Conservation (phyloP, 2,113 vertebrate species). For the Albula glossodonta region DNA sequence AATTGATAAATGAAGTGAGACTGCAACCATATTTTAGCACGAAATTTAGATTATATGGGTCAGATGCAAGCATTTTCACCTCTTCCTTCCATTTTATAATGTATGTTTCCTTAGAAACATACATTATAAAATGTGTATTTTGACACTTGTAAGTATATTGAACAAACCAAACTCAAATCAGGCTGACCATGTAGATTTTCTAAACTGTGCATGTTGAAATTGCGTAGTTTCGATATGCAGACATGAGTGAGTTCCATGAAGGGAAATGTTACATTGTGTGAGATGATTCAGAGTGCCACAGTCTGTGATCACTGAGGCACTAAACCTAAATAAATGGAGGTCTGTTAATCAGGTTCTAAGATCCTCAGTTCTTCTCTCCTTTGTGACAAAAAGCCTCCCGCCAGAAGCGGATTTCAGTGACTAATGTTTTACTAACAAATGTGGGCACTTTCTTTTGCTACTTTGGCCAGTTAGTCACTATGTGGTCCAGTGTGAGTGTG, state of each 20-base stretch:
- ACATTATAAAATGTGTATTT: not conserved
- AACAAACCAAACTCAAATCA: not conserved
- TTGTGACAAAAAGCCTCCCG: conserved; percentile 4
- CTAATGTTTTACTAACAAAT: conserved; percentile 30
- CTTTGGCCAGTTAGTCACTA: conserved; percentile 22
- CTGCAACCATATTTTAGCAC: not conserved
- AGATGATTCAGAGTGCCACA: not conserved
- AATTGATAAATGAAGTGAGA: not conserved
- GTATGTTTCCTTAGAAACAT: not conserved
- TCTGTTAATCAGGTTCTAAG: not conserved
- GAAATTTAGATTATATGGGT: not conserved
- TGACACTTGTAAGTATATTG: not conserved
- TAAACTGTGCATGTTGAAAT: not conserved
- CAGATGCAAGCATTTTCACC: not conserved
- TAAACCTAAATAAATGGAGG: not conserved
- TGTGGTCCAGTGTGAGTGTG: conserved; percentile 14
- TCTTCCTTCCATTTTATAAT: not conserved
- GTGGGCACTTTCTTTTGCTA: not conserved
- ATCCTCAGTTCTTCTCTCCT: not conserved
- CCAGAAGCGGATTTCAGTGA: conserved; percentile 8
- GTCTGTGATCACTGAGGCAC: not conserved
- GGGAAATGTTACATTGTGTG: not conserved
- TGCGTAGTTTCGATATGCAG: not conserved
- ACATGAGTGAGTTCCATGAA: not conserved
- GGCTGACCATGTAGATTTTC: not conserved